phyloP scores from a whole-genome alignment of 2,888 invertebrate species.

The Noctua fimbriata region DNA sequence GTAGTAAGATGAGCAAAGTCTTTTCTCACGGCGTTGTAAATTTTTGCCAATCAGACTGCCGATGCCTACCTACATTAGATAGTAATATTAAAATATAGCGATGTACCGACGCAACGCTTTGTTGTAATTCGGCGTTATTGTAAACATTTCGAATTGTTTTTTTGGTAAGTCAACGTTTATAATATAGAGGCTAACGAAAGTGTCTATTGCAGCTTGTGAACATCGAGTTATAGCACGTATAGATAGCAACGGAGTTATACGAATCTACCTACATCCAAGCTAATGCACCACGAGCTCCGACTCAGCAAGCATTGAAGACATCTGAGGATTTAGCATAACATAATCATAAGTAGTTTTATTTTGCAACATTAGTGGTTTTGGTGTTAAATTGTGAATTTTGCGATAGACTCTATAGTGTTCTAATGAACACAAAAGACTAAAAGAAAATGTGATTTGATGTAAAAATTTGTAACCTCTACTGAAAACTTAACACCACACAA shows the following conservation, averaged over 20 bases:
- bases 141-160: constrained; percentile 61
- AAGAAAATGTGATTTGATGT: constrained; percentile 87
- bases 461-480: constrained; percentile 79
- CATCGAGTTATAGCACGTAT: constrained; percentile 77
- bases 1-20: constrained; percentile 64
- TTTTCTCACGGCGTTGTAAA: constrained; percentile 78
- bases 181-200: constrained; percentile 70
- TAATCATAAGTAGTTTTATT: constrained; percentile 88
- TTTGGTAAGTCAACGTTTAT: constrained; percentile 47
- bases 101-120: constrained; percentile 75
- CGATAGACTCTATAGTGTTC: constrained; percentile 81
- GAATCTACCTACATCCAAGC: constrained; percentile 79
- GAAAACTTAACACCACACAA: constrained; percentile 82
- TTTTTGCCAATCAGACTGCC: constrained; percentile 81
- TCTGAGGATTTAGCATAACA: constrained; percentile 93
- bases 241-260: constrained; percentile 81
- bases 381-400: constrained; percentile 83
- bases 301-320: constrained; percentile 97
- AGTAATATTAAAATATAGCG: constrained; percentile 82
- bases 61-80: constrained; percentile 79
- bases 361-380: constrained; percentile 83
- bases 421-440: constrained; percentile 79
- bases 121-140: constrained; percentile 70
- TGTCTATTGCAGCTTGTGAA: constrained; percentile 84
- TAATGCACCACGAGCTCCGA: constrained; percentile 91